Percentiles rank a stretch among this genome's conserved stretches.
Conservation (phyloP, 2,113 vertebrate species). For the Pycnonotus jocosus region DNA sequence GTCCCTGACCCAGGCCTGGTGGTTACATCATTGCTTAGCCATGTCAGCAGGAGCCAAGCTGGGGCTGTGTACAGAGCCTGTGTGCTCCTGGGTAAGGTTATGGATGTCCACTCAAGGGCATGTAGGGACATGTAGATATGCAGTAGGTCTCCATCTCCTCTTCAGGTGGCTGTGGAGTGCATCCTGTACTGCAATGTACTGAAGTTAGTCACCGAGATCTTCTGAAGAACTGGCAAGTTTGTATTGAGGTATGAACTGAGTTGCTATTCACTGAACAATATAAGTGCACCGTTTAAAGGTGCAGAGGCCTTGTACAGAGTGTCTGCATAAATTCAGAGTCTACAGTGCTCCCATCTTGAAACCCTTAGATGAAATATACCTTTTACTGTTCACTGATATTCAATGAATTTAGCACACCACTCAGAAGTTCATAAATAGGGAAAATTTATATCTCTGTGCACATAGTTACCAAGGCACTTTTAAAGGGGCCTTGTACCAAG, state of each 20-base stretch:
- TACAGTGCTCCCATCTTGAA: not conserved
- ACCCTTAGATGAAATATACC: accelerated
- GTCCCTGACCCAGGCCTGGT: not conserved
- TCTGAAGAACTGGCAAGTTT: not conserved
- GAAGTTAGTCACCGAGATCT: not conserved
- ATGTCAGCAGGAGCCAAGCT: accelerated
- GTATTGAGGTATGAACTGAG: not conserved
- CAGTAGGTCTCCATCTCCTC: not conserved
- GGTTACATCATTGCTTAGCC: not conserved
- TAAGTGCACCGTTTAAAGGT: not conserved
- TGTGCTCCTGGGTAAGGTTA: not conserved
- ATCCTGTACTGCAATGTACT: not conserved
- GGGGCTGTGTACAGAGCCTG: not conserved
- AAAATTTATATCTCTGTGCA: not conserved
- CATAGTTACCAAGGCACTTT: not conserved
- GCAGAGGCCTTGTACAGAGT: not conserved
- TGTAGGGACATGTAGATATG: accelerated
- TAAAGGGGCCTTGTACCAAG: not conserved
- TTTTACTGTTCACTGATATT: not conserved
- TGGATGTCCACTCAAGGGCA: accelerated
- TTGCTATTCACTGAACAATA: accelerated
- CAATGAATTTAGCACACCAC: not conserved
- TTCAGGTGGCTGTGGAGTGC: not conserved
- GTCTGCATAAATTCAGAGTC: not conserved
- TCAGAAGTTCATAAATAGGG: not conserved